Base-by-base conservation (phyloP, 2,113 vertebrate species). In the Pluvialis apricaria region DNA sequence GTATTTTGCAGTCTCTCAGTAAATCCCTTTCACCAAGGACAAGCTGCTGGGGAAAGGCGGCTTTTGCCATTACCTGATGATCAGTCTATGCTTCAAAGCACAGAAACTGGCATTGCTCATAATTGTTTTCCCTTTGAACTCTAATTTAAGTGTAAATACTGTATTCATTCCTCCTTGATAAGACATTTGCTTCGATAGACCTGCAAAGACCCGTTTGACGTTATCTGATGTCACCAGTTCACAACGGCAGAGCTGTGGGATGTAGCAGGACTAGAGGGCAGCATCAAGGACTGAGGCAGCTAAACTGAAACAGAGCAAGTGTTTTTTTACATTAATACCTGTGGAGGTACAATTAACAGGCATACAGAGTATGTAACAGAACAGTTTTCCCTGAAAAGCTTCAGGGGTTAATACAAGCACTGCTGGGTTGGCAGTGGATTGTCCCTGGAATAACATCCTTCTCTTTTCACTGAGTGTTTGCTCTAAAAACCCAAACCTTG, bases 361-460 rank as follows among this genome's bases (percentile, higher is more conserved):
- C 15, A 32, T 22, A 21, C 28, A 64, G 55, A 51, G 9, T 55
- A 42, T 17, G 49, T 45, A 52, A 58, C 68, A 38, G 40, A 47
- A 29, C 20, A 29, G 26, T 62, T 82, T 70, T 65, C 34, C 64
- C 49, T 72, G 25, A 31, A 78, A 92, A 78, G 32, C 45, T 82
- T 75, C 5, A 5, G 18, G 55, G 36, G 72, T 92, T 94, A 92
- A 79, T 84, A 66, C 29, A 28, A 87, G 72, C 42, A 40, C 51
- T 77, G 70, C 60, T 92, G 55, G 65, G 17, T 44, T 77, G 54
- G 54, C 61, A 92, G 36, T 49, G 34, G 62, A 81, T 91, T 73
- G 69, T 80, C 78, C 52, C 73, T 91, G 68, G 65, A 96, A 97
- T 86, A 97, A 95, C 92, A 95, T 84, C 80, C 95, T 94, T 92